A percentile compares a stretch with the other conserved stretches of the same genome.
Evolutionary conservation across 1,140 invertebrate genomes (phyloP).

Genomic region (Neelides sp.): DNA sequence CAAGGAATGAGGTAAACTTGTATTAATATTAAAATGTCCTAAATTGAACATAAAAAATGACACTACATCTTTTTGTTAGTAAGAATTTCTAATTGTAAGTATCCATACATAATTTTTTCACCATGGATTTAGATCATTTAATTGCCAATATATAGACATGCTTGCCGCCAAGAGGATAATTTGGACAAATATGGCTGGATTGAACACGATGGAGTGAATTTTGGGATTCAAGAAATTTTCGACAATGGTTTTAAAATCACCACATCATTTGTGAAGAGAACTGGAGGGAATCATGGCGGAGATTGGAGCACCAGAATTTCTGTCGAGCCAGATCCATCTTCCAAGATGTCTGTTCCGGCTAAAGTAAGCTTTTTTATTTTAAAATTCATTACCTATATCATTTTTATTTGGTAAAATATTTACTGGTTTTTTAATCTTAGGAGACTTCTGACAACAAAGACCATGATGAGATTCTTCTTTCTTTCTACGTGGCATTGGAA

Average conservation of each 20-base stretch:
- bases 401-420: too few species aligned
- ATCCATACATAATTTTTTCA: not conserved
- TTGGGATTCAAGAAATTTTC: slow-evolving; percentile 80
- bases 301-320: slow-evolving; percentile 83
- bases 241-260: slow-evolving; percentile 63
- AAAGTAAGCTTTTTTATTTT: slow-evolving; percentile 15
- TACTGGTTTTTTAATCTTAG: not conserved
- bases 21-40: slow-evolving; percentile 3
- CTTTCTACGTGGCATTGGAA: slow-evolving; percentile 66
- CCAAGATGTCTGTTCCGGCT: too few species aligned
- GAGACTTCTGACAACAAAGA: not conserved
- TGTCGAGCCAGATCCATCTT: slow-evolving; percentile 42
- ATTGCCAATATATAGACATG: slow-evolving; percentile 56
- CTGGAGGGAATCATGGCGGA: slow-evolving; percentile 64
- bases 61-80: not conserved
- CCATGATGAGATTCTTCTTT: slow-evolving; percentile 37
- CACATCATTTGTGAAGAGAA: slow-evolving; percentile 79
- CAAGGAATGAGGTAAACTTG: slow-evolving; percentile 48
- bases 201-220: slow-evolving; percentile 78
- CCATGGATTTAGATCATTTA: not conserved
- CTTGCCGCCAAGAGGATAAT: slow-evolving; percentile 81
- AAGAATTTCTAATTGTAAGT: slow-evolving; percentile 1
- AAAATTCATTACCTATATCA: slow-evolving; percentile 17
- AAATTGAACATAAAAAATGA: not conserved
- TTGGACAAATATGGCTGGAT: slow-evolving; percentile 72